phyloP scores from a whole-genome alignment of 2,888 invertebrate genomes.

The Pseudoips prasinana region DNA sequence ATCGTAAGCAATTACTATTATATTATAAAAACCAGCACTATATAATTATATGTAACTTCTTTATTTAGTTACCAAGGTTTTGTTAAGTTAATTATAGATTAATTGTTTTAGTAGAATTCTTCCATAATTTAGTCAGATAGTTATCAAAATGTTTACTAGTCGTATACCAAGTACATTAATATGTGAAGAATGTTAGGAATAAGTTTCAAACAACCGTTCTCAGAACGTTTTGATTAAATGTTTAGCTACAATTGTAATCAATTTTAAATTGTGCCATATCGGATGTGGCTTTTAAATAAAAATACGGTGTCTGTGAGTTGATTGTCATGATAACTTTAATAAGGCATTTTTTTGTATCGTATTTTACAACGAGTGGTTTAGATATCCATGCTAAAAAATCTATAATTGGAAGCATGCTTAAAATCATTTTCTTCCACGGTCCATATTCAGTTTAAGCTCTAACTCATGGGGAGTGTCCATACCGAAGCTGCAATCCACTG shows the following conservation, averaged over 20 bases:
- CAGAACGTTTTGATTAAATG: conserved; percentile 34
- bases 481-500: no score
- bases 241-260: conserved; percentile 32
- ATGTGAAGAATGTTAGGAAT: conserved; percentile 30
- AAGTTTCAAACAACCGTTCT: conserved; percentile 33
- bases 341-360: no score
- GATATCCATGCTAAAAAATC: no score
- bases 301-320: conserved; percentile 1
- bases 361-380: no score
- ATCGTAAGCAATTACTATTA: no score
- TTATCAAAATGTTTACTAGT: conserved; percentile 41
- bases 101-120: conserved; percentile 40
- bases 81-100: conserved; percentile 35
- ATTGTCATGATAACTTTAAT: neutral
- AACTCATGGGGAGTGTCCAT: no score
- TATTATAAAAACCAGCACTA: no score
- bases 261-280: conserved; percentile 44
- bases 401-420: no score
- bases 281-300: conserved; percentile 37
- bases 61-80: conserved; percentile 16
- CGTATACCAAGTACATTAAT: conserved; percentile 43
- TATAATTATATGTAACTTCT: conserved; percentile 16
- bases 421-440: no score
- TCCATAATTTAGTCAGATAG: conserved; percentile 33
- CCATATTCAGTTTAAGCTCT: no score